Evolutionary conservation across 2,888 invertebrate genomes (phyloP).

Genomic region (Drosophila maculinotata): DNA sequence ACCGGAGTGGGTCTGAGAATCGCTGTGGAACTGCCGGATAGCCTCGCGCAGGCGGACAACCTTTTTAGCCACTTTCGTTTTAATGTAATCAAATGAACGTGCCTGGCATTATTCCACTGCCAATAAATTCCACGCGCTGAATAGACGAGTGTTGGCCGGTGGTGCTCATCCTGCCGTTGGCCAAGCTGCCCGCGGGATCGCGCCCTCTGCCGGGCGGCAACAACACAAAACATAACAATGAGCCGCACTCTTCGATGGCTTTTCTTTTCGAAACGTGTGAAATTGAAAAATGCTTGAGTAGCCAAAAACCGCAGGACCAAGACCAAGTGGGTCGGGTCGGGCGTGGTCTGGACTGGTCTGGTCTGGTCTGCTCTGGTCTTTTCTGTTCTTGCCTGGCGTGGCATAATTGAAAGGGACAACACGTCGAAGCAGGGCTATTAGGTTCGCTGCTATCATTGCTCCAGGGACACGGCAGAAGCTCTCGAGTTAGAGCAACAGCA

Average conservation of each 20-base stretch:
- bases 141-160: slow-evolving; percentile 62
- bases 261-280: slow-evolving; percentile 72
- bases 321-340: slow-evolving; percentile 27
- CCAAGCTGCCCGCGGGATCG: slow-evolving; percentile 49
- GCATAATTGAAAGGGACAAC: slow-evolving; percentile 82
- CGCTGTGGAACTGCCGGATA: slow-evolving; percentile 6
- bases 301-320: slow-evolving; percentile 64
- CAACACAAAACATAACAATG: slow-evolving; percentile 66
- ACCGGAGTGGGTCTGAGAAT: slow-evolving; percentile 10
- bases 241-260: slow-evolving; percentile 52
- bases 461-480: slow-evolving; percentile 64
- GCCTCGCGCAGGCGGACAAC: slow-evolving; percentile 47
- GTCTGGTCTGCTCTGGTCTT: not conserved
- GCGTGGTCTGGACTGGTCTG: slow-evolving; percentile 5
- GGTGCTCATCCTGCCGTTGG: slow-evolving; percentile 22
- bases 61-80: slow-evolving; percentile 81
- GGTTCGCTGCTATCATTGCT: slow-evolving; percentile 76
- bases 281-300: slow-evolving; percentile 77
- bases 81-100: slow-evolving; percentile 83
- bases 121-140: slow-evolving; percentile 80
- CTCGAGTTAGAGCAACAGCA: slow-evolving; percentile 17
- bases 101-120: slow-evolving; percentile 80
- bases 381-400: slow-evolving; percentile 20
- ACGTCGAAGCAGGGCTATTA: slow-evolving; percentile 78
- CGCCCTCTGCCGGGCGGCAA: slow-evolving; percentile 5